phyloP scores from a whole-genome alignment of 2,888 invertebrate species.

The Caradrina kadenii region DNA sequence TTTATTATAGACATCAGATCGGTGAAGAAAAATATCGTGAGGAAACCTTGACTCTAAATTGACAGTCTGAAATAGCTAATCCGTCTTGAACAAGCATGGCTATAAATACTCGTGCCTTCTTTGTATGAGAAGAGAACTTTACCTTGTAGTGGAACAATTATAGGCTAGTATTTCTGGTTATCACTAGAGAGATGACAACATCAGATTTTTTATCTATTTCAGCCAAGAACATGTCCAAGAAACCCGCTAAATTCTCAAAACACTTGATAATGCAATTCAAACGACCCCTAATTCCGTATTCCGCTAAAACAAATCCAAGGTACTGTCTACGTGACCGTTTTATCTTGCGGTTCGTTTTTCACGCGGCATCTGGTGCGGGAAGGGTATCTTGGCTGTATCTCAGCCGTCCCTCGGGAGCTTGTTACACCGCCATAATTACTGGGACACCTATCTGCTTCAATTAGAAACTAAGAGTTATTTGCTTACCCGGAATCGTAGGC shows the following conservation, averaged over 20 bases:
- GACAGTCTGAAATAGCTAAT: too few relatives aligned
- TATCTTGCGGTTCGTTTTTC: constrained; percentile 76
- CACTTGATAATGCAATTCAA: constrained; percentile 11
- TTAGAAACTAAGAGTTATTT: constrained; percentile 80
- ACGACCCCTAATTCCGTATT: constrained; percentile 23
- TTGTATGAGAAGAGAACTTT: too few relatives aligned
- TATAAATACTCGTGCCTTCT: too few relatives aligned
- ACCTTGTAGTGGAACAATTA: too few relatives aligned
- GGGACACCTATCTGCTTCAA: constrained; percentile 84
- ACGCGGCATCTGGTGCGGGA: constrained; percentile 73
- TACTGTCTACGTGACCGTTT: constrained; percentile 45
- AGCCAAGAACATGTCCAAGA: not conserved
- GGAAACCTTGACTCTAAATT: too few relatives aligned
- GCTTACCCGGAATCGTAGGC: constrained; percentile 65
- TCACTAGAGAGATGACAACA: too few relatives aligned
- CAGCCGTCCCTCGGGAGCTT: constrained; percentile 78
- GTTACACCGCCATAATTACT: constrained; percentile 86
- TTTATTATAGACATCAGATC: too few relatives aligned
- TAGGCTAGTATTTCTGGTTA: too few relatives aligned
- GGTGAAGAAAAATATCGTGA: too few relatives aligned
- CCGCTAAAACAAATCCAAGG: constrained; percentile 45
- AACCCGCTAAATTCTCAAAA: not conserved
- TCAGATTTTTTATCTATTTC: not conserved
- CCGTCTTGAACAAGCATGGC: too few relatives aligned
- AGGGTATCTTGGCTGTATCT: constrained; percentile 66